Evolutionary conservation across 2,797 vertebrate genomes (phyloP).

Genomic region (Luscinia megarhynchos): DNA sequence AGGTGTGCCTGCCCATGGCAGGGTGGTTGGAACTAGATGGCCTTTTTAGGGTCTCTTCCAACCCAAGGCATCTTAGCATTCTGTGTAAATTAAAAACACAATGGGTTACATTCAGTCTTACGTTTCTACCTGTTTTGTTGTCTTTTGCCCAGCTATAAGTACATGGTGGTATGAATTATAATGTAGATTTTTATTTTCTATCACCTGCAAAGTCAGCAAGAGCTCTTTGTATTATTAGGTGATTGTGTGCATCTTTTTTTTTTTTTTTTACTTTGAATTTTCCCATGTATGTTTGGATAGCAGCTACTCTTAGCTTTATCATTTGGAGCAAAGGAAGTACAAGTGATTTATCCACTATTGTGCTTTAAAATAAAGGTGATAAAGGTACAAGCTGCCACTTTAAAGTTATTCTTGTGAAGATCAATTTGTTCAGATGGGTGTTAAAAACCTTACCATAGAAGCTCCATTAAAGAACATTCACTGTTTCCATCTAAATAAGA

Average conservation of each 20-base stretch:
- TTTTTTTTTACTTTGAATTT: not conserved
- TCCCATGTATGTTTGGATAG: constrained; percentile 35
- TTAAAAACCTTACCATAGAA: constrained; percentile 33
- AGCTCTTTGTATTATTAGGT: not conserved
- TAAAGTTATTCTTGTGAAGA: constrained; percentile 25
- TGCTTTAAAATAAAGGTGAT: constrained; percentile 54
- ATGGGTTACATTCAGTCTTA: not conserved
- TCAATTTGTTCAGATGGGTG: not conserved
- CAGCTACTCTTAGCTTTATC: constrained; percentile 30
- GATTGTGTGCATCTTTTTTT: not conserved
- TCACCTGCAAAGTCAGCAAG: not conserved
- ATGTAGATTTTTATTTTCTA: not conserved
- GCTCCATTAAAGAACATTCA: constrained; percentile 25
- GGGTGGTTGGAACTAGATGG: not conserved
- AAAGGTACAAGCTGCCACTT: constrained; percentile 36
- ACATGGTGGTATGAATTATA: not conserved
- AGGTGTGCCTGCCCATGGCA: not conserved
- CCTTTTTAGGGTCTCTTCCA: not conserved
- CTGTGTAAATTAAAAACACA: not conserved
- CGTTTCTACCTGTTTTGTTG: not conserved
- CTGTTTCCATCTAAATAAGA: not conserved
- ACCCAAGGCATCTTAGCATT: not conserved
- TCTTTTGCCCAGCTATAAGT: not conserved
- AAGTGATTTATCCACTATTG: constrained; percentile 27
- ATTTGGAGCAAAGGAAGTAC: not conserved